A percentile compares a stretch with the other conserved stretches of the same genome.
phyloP scores from a whole-genome alignment of 2,797 vertebrate genomes.

The Acanthornis magna region DNA sequence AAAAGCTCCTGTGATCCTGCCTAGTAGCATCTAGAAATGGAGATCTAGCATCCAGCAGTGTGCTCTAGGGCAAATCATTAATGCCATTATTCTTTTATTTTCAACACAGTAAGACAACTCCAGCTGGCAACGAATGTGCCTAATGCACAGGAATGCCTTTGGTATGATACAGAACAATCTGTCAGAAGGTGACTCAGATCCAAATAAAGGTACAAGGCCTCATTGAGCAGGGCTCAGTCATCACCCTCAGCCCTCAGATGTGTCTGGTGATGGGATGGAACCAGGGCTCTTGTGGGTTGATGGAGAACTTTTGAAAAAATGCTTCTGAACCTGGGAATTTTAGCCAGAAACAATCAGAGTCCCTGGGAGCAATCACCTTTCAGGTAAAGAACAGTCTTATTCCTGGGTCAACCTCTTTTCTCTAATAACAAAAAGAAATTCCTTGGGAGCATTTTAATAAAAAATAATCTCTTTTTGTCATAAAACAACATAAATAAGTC shows the following conservation, averaged over 20 bases:
- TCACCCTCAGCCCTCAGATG: not conserved
- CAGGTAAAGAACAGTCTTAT: rapidly evolving
- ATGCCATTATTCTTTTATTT: not conserved
- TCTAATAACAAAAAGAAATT: not conserved
- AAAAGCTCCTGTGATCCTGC: not conserved
- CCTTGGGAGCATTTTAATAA: not conserved
- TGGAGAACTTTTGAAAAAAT: not conserved
- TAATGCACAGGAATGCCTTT: not conserved
- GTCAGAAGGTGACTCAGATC: not conserved
- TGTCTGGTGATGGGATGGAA: not conserved
- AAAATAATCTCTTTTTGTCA: not conserved
- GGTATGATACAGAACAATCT: not conserved
- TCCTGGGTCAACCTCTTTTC: not conserved
- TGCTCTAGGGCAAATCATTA: not conserved
- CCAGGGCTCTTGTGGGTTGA: rapidly evolving
- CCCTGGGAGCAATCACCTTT: not conserved
- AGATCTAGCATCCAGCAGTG: not conserved
- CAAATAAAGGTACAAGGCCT: not conserved
- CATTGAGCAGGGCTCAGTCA: not conserved
- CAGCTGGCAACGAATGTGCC: not conserved
- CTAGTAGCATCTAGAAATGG: not conserved
- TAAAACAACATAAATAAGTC: not conserved
- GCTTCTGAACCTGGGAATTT: not conserved
- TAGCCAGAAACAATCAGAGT: not conserved
- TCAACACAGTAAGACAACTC: not conserved